Conservation (phyloP, 1,140 invertebrate species). For the Drosophila setifemur region DNA sequence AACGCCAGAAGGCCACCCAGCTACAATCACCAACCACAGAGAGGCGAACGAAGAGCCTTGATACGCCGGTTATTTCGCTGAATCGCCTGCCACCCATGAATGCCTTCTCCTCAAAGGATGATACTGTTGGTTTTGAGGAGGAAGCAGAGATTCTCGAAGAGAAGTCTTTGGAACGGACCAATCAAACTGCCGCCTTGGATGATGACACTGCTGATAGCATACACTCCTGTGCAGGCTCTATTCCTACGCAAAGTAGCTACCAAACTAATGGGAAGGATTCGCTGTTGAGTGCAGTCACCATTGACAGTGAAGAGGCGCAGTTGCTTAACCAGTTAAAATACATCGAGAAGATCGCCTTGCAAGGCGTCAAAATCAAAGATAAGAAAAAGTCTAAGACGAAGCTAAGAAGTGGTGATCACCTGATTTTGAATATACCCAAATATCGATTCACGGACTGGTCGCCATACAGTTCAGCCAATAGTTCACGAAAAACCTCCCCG, state of each 20-base stretch:
- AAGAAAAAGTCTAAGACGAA: constrained; percentile 80
- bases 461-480: constrained; percentile 80
- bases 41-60: constrained; percentile 90
- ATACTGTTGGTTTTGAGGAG: constrained; percentile 89
- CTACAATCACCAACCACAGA: constrained; percentile 88
- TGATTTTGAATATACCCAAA: constrained; percentile 80
- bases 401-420: constrained; percentile 77
- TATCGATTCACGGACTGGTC: constrained; percentile 82
- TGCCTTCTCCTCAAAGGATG: constrained; percentile 93
- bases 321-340: constrained; percentile 83
- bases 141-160: constrained; percentile 86
- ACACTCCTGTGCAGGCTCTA: constrained; percentile 78
- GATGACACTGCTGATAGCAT: constrained; percentile 75
- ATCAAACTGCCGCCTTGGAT: constrained; percentile 34
- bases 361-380: constrained; percentile 82
- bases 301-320: constrained; percentile 84
- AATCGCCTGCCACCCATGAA: constrained; percentile 91
- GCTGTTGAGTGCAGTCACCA: constrained; percentile 81
- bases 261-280: constrained; percentile 52
- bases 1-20: constrained; percentile 87
- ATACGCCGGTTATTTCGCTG: constrained; percentile 91
- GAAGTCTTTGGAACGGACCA: constrained; percentile 82
- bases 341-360: constrained; percentile 78
- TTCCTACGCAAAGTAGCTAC: constrained; percentile 71
- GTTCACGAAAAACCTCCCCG: constrained; percentile 79